Base-by-base conservation (phyloP, 2,888 invertebrate genomes). In the Molanna angustata region DNA sequence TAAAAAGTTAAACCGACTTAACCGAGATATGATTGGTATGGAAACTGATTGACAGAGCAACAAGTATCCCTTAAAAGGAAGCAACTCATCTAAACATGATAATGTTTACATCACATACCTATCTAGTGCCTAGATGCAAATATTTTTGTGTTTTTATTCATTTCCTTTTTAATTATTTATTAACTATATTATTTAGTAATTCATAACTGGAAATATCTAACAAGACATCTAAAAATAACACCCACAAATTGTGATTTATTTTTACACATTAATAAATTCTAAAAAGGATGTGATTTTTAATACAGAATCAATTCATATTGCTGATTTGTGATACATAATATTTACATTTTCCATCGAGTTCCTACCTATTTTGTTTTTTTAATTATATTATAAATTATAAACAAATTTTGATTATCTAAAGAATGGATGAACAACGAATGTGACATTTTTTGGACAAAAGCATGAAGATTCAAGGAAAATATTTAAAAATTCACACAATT, bases 171-270 rank as follows among this genome's bases (percentile, higher is more conserved):
- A n/a, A 54, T 51, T 54, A 56, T 59, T 31, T 46, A 35, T 45
- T 45, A 45, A 45, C 32, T 45, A 45, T 19, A 33, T 7, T 32
- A 31, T 32, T 19, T 43, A 49, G 47, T 52, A 56, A 52, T 52
- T 44, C 48, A 21, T 56, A 66, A 62, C 67, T 69, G 65, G 65
- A 66, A 66, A 67, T 67, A 67, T 69, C 68, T 70, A 70, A 70
- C 66, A 59, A 69, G 67, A 70, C 68, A 69, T 70, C 69, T 70
- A 70, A 70, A 70, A 69, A 69, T 69, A 69, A 70, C 69, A 70
- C 65, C 67, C 66, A 59, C 51, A 51, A 55, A 55, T 44, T 58
- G 55, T 58, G 54, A 52, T 54, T 48, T 49, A 16, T 41, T 47
- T 43, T 43, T 48, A 39, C 37, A 52, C 37, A 53, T 47, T 40